Percentiles rank a stretch among this genome's conserved stretches.
Evolutionary conservation across 2,797 vertebrate species (phyloP).

Genomic region (Acanthiza pusilla): DNA sequence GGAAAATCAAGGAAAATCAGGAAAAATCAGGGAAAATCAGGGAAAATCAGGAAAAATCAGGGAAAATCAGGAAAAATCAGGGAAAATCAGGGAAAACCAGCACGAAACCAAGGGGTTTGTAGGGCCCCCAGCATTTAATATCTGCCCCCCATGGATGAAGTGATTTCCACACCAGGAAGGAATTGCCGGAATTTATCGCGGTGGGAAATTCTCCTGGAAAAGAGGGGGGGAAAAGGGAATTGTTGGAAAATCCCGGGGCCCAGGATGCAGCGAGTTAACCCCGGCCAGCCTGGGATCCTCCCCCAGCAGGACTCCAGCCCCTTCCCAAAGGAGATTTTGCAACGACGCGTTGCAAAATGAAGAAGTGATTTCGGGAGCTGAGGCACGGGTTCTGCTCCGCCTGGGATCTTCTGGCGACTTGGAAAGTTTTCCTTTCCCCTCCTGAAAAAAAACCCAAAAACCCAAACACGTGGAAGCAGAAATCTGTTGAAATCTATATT

Average conservation of each 20-base stretch:
- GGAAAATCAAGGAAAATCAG: no score
- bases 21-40: no score
- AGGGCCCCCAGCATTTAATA: background rate
- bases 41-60: no score
- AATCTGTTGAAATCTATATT: background rate
- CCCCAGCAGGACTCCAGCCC: background rate
- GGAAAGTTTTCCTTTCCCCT: background rate
- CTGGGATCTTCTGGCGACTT: background rate
- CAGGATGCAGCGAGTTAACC: background rate
- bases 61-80: no score
- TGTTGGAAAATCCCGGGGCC: background rate
- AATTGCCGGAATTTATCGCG: background rate
- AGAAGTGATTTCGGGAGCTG: background rate
- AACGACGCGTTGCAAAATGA: background rate
- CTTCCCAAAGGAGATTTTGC: slow-evolving; percentile 6
- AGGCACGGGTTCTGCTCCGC: background rate
- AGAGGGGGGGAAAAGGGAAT: background rate
- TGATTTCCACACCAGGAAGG: background rate
- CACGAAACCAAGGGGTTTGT: background rate
- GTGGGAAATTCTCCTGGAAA: background rate
- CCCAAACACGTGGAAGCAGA: background rate
- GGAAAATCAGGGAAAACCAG: no score
- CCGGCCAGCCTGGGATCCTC: background rate
- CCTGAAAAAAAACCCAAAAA: background rate
- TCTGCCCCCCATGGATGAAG: background rate